phyloP scores from a whole-genome alignment of 53 echinoderm and acorn worm species.

The Echinometra lucunter region DNA sequence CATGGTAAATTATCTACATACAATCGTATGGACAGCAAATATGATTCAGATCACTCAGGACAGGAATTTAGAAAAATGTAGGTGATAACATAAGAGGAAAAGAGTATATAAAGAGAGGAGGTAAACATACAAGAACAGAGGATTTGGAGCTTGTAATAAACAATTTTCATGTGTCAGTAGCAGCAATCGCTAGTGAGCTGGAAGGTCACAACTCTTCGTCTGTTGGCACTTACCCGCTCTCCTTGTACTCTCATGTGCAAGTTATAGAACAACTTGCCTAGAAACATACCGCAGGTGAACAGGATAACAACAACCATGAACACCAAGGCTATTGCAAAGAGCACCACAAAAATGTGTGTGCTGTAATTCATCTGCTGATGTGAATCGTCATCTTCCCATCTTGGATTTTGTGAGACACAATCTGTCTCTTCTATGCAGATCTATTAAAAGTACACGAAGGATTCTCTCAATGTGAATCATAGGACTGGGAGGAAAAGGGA shows the following conservation, averaged over 20 bases:
- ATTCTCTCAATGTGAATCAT: background rate
- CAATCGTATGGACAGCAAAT: background rate
- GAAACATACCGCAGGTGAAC: conserved; percentile 16
- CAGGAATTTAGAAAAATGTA: background rate
- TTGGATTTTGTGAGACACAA: background rate
- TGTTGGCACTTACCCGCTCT: conserved; percentile 41
- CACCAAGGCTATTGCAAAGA: conserved; percentile 25
- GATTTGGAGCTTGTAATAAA: background rate
- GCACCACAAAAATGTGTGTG: background rate
- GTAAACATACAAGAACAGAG: background rate
- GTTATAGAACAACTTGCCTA: background rate
- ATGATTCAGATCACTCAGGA: background rate
- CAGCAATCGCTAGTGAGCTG: background rate
- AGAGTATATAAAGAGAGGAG: background rate
- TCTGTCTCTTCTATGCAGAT: background rate
- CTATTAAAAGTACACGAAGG: background rate
- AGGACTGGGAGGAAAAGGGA: background rate
- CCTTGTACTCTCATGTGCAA: background rate
- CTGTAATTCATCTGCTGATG: background rate
- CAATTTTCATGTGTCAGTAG: background rate
- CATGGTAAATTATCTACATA: background rate
- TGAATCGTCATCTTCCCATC: background rate
- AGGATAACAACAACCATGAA: conserved; percentile 6
- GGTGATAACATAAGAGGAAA: background rate
- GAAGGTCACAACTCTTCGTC: background rate